Evolutionary conservation across 2,888 invertebrate genomes (phyloP).

Genomic region (Oscheius onirici): DNA sequence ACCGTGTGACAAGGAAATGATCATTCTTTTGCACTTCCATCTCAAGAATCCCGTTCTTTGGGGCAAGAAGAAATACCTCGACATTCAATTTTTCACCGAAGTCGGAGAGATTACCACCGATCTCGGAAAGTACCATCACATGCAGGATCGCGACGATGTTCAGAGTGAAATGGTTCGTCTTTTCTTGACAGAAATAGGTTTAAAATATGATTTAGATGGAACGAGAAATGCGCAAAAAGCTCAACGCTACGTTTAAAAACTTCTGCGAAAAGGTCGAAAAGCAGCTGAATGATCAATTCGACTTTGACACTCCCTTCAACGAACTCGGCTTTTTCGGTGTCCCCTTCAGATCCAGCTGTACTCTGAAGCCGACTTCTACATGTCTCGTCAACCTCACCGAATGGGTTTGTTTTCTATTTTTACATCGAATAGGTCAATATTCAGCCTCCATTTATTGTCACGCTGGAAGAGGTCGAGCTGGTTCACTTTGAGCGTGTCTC

Average conservation of each 20-base stretch:
- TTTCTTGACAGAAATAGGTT: not conserved
- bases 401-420: constrained; percentile 81
- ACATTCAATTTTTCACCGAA: constrained; percentile 93
- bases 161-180: constrained; percentile 86
- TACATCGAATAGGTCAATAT: too few species aligned
- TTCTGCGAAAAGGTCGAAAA: constrained; percentile 93
- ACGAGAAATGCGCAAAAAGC: constrained; percentile 90
- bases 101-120: constrained; percentile 99
- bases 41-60: constrained; percentile 99
- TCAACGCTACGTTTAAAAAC: constrained; percentile 96
- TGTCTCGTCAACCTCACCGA: constrained; percentile 95
- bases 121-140: constrained; percentile 98
- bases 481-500: constrained; percentile 99
- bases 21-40: constrained; percentile 97
- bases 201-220: constrained; percentile 79
- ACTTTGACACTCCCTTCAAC: constrained; percentile 98
- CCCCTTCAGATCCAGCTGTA: constrained; percentile 80
- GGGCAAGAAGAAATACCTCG: constrained; percentile 92
- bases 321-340: constrained; percentile 97
- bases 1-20: constrained; percentile 97
- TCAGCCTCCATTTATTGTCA: constrained; percentile 94
- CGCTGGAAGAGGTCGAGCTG: constrained; percentile 88
- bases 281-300: constrained; percentile 94
- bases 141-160: constrained; percentile 98
- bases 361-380: constrained; percentile 94